Evolutionary conservation across 2,888 invertebrate species (phyloP).

Genomic region (Melanchra persicariae): DNA sequence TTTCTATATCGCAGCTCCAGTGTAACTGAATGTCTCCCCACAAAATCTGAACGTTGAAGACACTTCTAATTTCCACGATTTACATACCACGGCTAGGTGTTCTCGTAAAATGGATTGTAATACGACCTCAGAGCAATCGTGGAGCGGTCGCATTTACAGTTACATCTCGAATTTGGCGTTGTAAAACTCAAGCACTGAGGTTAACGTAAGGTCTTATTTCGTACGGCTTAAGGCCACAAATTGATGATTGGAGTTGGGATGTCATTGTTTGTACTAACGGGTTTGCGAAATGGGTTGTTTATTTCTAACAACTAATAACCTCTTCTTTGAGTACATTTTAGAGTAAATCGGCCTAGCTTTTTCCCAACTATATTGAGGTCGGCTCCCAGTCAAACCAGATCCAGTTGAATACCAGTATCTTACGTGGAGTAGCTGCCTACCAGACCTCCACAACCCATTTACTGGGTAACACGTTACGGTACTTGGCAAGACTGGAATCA

Average conservation of each 20-base stretch:
- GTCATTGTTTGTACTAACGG: conserved; percentile 16
- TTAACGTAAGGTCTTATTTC: conserved; percentile 37
- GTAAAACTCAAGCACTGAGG: conserved; percentile 58
- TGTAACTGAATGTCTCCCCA: conserved; percentile 19
- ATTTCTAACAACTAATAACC: too few relatives aligned
- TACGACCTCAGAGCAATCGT: conserved; percentile 47
- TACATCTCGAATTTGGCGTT: conserved; percentile 39
- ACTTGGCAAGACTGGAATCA: too few relatives aligned
- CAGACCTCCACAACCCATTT: too few relatives aligned
- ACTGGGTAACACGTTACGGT: too few relatives aligned
- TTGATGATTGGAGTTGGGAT: conserved; percentile 45
- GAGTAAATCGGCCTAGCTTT: too few relatives aligned
- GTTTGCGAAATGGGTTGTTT: conserved; percentile 3
- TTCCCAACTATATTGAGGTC: too few relatives aligned
- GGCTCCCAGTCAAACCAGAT: too few relatives aligned
- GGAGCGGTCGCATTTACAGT: conserved; percentile 51
- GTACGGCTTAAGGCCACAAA: conserved; percentile 42
- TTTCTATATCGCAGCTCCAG: conserved; percentile 18
- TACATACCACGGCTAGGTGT: conserved; percentile 56
- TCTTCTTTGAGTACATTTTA: not conserved
- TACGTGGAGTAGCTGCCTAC: too few relatives aligned
- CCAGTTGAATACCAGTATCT: too few relatives aligned
- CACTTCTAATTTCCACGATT: conserved; percentile 56
- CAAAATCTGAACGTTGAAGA: conserved; percentile 46
- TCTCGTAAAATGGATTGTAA: conserved; percentile 63